These are phyloP conservation scores for Anoplolepis gracilipes DNA, from an alignment of 1,140 invertebrate species.

Conservation along the genomic window DNA sequence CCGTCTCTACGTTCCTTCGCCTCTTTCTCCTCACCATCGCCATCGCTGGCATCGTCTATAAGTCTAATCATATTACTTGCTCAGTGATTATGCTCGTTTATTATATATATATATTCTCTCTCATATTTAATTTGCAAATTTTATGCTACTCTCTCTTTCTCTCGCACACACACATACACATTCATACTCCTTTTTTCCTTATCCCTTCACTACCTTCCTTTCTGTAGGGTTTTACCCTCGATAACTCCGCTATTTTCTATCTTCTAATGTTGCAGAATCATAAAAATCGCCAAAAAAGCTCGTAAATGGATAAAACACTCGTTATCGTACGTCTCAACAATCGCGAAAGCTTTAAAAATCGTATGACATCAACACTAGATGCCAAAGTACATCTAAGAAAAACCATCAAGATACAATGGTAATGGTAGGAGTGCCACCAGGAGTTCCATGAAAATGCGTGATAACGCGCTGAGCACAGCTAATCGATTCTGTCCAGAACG, in stretches of 20 bases:
- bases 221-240: neutral
- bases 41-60: constrained; percentile 14
- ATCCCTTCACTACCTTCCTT: neutral
- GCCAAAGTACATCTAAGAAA: neutral
- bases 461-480: constrained; percentile 8
- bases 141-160: neutral
- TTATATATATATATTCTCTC: constrained; percentile 1
- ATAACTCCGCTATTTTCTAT: neutral
- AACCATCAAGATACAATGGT: neutral
- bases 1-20: constrained; percentile 52
- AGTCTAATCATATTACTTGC: constrained; percentile 60
- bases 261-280: neutral
- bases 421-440: neutral
- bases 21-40: constrained; percentile 13
- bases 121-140: constrained; percentile 21
- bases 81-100: constrained; percentile 50
- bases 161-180: too few relatives aligned
- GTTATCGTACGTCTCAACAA: neutral
- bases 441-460: constrained; percentile 30
- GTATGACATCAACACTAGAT: neutral
- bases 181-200: too few relatives aligned
- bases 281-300: neutral
- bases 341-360: neutral
- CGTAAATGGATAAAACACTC: neutral
- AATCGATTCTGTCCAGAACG: constrained; percentile 20